Percentiles rank a stretch among this genome's conserved stretches.
Conservation (phyloP, 2,888 invertebrate species). For the Agrochola circellaris region DNA sequence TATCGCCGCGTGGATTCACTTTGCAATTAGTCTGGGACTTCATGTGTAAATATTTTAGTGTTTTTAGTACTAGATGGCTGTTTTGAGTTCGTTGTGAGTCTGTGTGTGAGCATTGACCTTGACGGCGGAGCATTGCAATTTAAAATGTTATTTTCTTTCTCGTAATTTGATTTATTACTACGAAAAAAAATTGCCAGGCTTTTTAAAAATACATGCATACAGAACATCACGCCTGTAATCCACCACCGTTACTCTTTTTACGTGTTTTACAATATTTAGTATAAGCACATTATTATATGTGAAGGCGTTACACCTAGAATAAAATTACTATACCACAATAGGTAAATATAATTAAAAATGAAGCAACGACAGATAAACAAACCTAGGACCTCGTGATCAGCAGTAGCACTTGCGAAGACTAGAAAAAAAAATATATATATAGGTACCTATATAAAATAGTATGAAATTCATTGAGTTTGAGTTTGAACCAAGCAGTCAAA, state of each 20-base stretch:
- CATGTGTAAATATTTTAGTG: conserved; percentile 17
- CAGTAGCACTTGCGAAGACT: background rate
- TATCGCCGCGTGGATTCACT: too few species aligned
- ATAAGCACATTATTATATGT: too few species aligned
- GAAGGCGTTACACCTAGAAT: too few species aligned
- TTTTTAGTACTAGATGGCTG: background rate
- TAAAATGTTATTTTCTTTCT: background rate
- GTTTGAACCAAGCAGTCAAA: too few species aligned
- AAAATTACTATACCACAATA: too few species aligned
- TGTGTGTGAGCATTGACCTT: background rate
- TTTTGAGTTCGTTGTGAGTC: background rate
- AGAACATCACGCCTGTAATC: background rate
- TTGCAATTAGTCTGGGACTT: conserved; percentile 2
- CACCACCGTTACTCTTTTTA: too few species aligned
- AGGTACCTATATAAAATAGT: too few species aligned
- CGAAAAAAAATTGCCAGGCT: background rate
- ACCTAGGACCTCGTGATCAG: background rate
- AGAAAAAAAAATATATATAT: too few species aligned
- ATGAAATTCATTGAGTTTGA: too few species aligned
- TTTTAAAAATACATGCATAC: background rate
- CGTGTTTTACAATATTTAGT: too few species aligned
- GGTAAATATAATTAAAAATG: too few species aligned
- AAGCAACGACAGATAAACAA: background rate
- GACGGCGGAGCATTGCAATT: background rate
- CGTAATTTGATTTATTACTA: background rate